phyloP scores from a whole-genome alignment of 2,797 vertebrate genomes.

The Anolis apletophallus region DNA sequence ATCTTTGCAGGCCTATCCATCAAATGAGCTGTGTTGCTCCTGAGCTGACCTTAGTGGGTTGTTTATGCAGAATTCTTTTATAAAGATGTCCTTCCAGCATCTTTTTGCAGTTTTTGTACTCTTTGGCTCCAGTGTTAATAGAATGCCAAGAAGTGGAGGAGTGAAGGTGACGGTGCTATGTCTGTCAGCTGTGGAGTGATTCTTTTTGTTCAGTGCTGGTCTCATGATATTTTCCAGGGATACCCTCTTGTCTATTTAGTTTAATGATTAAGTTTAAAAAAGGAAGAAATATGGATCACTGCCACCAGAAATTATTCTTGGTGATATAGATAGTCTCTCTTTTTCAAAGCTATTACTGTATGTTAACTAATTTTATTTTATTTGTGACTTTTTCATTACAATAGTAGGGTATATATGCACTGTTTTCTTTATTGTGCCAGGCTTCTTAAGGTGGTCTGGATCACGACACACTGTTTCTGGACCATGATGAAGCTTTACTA shows the following conservation, averaged over 20 bases:
- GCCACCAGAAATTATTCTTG: slow-evolving; percentile 62
- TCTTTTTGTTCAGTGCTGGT: slow-evolving; percentile 61
- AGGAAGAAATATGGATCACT: slow-evolving; percentile 35
- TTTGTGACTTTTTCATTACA: slow-evolving; percentile 45
- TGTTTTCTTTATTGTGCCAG: too few species aligned
- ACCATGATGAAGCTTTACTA: slow-evolving; percentile 41
- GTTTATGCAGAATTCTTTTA: slow-evolving; percentile 60
- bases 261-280: slow-evolving; percentile 28
- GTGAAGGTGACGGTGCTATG: slow-evolving; percentile 51
- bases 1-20: slow-evolving; percentile 39
- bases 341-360: slow-evolving; percentile 35
- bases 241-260: slow-evolving; percentile 32
- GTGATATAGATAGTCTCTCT: slow-evolving; percentile 36
- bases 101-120: slow-evolving; percentile 59
- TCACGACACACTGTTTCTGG: slow-evolving; percentile 49
- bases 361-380: slow-evolving; percentile 50
- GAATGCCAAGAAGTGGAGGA: slow-evolving; percentile 43
- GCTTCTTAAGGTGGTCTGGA: too few species aligned
- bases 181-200: slow-evolving; percentile 53
- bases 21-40: slow-evolving; percentile 62
- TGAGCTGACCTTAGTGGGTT: slow-evolving; percentile 48
- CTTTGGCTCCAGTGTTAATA: slow-evolving; percentile 53
- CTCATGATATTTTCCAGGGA: slow-evolving; percentile 63
- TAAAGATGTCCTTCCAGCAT: slow-evolving; percentile 52
- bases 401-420: slow-evolving; percentile 20